Base-by-base conservation (phyloP, 1,140 invertebrate genomes). In the Gonatopus flavifemur region DNA sequence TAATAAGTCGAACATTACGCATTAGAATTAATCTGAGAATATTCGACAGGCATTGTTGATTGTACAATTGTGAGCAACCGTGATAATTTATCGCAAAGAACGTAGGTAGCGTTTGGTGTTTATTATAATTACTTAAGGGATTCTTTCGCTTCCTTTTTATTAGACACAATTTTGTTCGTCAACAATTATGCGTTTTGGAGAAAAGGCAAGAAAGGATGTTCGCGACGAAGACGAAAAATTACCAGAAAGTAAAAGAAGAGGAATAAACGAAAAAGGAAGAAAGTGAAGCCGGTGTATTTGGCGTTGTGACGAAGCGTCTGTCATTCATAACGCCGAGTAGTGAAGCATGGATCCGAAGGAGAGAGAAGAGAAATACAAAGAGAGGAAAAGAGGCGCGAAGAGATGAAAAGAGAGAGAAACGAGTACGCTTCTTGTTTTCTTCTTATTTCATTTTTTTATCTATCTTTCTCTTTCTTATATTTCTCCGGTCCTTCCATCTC, bases 281-380 rank as follows among this genome's bases (percentile, higher is more conserved):
- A 32, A 15, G 31, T 32, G n/a, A 15, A 32, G 35, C 16, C 15
- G 35, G 19, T 15, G 35, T 36, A 36, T 15, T 36, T 18, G 35
- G 13, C 35, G n/a, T 28, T 19, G 24, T 44, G 41, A 47, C 44
- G 37, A n/a, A 39, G 41, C 51, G 52, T 38, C 36, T 43, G 55
- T 56, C 59, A 52, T 63, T 63, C 55, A 52, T 57, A 54, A 57
- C 31, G 24, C 25, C 30, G 16, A 59, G 53, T 40, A 32, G 40
- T 25, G 40, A 37, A 28, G 22, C 19, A 43, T 28, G 32, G 31
- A 57, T 50, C 32, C 41, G 22, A 24, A 31, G 10, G 16, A 24
- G 16, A 20, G 12, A 24, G 10, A 38, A 39, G 13, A 32, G 31
- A 32, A 12, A n/a, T 7, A 4, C n/a, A 32, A 32, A 15, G 9